Conservation (phyloP, 1,140 invertebrate genomes). For the Drosophila asahinai region DNA sequence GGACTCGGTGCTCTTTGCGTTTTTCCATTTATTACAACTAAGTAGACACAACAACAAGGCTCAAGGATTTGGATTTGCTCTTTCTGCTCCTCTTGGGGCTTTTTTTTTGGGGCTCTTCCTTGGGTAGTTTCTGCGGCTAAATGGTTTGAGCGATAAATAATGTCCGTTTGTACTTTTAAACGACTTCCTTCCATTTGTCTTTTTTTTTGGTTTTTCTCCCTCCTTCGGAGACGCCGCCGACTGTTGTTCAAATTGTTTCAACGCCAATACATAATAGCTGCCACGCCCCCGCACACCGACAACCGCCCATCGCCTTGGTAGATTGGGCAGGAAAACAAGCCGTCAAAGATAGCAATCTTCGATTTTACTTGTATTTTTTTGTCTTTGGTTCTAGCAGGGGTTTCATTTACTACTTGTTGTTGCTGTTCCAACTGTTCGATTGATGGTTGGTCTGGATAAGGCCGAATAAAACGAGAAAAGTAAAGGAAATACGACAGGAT, state of each 20-base stretch:
- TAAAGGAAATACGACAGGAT: conserved; percentile 50
- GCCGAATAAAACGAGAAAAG: conserved; percentile 34
- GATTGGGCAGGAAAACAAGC: conserved; percentile 77
- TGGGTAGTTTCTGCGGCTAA: conserved; percentile 76
- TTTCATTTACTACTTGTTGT: conserved; percentile 77
- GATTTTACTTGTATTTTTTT: conserved; percentile 71
- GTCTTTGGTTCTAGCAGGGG: conserved; percentile 37
- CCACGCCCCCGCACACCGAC: conserved; percentile 42
- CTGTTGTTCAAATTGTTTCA: conserved; percentile 84
- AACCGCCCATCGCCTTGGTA: conserved; percentile 5
- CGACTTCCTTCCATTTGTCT: conserved; percentile 85
- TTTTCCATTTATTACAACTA: conserved; percentile 81
- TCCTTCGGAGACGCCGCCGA: conserved; percentile 34
- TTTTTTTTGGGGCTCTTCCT: conserved; percentile 40
- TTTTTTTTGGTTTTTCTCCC: conserved; percentile 57
- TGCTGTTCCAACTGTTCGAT: conserved; percentile 66
- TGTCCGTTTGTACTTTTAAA: conserved; percentile 85
- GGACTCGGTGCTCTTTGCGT: conserved; percentile 31
- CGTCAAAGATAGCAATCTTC: conserved; percentile 85
- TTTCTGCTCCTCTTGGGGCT: conserved; percentile 11
- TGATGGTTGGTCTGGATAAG: conserved; percentile 76
- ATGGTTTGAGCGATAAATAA: conserved; percentile 85
- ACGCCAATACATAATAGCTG: conserved; percentile 84
- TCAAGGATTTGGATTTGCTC: conserved; percentile 20
- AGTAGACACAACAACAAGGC: conserved; percentile 72